phyloP scores from a whole-genome alignment of 2,888 invertebrate genomes.

The Spisula solida region DNA sequence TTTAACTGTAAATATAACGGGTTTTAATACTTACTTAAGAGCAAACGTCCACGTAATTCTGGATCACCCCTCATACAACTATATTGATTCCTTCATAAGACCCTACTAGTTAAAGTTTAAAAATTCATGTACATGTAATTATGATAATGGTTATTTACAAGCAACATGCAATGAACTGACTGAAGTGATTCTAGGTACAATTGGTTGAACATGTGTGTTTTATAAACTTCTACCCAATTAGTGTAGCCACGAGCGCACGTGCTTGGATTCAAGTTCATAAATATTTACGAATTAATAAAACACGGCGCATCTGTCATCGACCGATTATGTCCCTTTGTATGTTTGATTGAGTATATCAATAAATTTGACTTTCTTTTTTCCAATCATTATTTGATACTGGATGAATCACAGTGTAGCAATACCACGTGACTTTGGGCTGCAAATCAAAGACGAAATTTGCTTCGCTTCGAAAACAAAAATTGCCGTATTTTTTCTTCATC shows the following conservation, averaged over 20 bases:
- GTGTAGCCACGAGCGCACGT: not conserved
- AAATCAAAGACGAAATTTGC: too few relatives aligned
- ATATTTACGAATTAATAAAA: not conserved
- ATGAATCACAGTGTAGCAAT: too few relatives aligned
- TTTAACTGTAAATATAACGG: too few relatives aligned
- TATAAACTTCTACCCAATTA: not conserved
- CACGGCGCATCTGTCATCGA: conserved; percentile 1
- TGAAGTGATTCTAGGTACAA: not conserved
- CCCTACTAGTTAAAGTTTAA: too few relatives aligned
- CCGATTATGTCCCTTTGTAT: not conserved
- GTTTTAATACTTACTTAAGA: too few relatives aligned
- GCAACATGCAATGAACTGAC: not conserved
- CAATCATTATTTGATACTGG: not conserved
- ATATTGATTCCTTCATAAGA: too few relatives aligned
- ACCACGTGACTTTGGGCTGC: too few relatives aligned
- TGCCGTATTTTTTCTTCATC: too few relatives aligned
- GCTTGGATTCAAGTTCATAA: not conserved
- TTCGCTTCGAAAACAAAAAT: too few relatives aligned
- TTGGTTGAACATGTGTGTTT: not conserved
- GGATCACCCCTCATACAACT: too few relatives aligned
- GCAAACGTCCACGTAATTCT: too few relatives aligned
- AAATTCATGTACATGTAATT: too few relatives aligned
- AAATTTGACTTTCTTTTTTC: not conserved
- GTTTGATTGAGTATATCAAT: conserved; percentile 1
- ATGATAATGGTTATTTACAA: not conserved